Evolutionary conservation across 2,888 invertebrate species (phyloP), one percentile per base, ranked within the genome.

Genomic region (Phalera bucephala): DNA sequence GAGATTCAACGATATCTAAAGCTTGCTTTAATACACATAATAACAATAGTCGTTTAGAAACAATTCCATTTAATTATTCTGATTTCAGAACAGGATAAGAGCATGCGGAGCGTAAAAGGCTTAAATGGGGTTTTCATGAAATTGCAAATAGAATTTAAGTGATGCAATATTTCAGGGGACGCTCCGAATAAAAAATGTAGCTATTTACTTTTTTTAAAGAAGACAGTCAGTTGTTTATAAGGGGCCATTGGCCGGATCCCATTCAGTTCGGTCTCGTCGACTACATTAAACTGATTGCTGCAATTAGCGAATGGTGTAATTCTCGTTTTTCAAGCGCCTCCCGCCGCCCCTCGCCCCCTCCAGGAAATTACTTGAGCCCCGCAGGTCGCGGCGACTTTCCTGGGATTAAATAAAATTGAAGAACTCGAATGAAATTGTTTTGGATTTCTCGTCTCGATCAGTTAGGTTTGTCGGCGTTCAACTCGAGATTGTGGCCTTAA

Each of bases 211-310:
- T 55, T 46, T n/a, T 17, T 6, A 29, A 10, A 54, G 60, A 62
- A 64, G 53, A 58, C 51, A 57, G 55, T 53, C 63, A 52, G 65
- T 63, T 73, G 72, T 79, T 79, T 77, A 76, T 76, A 73, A 71
- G 71, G 52, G 64, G 66, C 72, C 73, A 73, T 72, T 71, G 70
- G 75, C 70, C 59, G 67, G 67, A 64, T 73, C 69, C 64, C 62
- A 73, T 73, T 75, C 71, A 75, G 75, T 77, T 74, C 66, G 71
- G 79, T 75, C 77, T 78, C 75, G 82, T 74, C 81, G 84, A 85
- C 84, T 86, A 87, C 87, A 88, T 88, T 86, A 86, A 80, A 86
- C 80, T 86, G 86, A 88, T 88, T 87, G 85, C 86, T 75, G 84
- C 82, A 88, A 88, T 88, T 88, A 88, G 85, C 72, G 86, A 80